Conservation (phyloP, 1,140 invertebrate genomes). For the Drosophila equinoxialis region DNA sequence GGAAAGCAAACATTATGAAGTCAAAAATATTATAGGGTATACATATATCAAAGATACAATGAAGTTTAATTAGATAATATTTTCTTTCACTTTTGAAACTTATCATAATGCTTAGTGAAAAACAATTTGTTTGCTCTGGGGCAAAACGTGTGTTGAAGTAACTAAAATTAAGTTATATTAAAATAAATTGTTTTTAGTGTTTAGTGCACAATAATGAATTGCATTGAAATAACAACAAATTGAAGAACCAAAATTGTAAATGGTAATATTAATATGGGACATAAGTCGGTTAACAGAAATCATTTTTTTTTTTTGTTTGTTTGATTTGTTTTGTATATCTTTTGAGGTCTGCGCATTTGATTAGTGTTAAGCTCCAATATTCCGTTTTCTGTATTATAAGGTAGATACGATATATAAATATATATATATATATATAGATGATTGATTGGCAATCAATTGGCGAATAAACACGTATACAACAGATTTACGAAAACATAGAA, state of each 20-base stretch:
- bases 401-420: background rate
- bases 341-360: slow-evolving; percentile 22
- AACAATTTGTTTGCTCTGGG: slow-evolving; percentile 29
- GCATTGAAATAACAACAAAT: slow-evolving; percentile 73
- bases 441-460: slow-evolving; percentile 65
- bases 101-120: slow-evolving; percentile 35
- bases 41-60: slow-evolving; percentile 40
- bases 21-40: slow-evolving; percentile 17
- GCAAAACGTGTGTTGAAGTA: slow-evolving; percentile 10
- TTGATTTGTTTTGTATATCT: background rate
- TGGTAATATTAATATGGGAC: slow-evolving; percentile 37
- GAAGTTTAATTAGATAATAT: slow-evolving; percentile 35
- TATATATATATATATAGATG: background rate
- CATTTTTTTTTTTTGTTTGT: slow-evolving; percentile 22
- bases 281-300: slow-evolving; percentile 30
- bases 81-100: slow-evolving; percentile 21
- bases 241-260: slow-evolving; percentile 44
- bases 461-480: slow-evolving; percentile 57
- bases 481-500: slow-evolving; percentile 45
- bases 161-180: slow-evolving; percentile 26
- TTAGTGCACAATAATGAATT: slow-evolving; percentile 73
- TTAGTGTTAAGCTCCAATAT: slow-evolving; percentile 6
- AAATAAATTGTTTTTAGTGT: slow-evolving; percentile 34
- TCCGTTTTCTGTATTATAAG: slow-evolving; percentile 19
- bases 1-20: slow-evolving; percentile 51